These are phyloP conservation scores for Ctenodactylus gundi DNA, from an alignment of 2,113 vertebrate genomes.

Conservation along the genomic window DNA sequence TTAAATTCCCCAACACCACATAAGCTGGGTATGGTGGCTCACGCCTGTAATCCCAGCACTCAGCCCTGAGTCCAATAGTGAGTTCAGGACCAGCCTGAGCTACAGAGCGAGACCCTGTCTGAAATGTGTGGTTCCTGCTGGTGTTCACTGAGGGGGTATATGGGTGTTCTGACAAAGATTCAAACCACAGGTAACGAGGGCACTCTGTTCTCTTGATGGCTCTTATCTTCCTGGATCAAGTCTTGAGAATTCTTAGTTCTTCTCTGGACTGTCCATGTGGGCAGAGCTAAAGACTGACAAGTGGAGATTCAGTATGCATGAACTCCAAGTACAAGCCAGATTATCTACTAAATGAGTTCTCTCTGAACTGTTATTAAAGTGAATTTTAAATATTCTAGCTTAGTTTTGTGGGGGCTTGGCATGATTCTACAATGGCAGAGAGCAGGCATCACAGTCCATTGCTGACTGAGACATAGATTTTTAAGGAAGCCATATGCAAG, in stretches of 20 bases:
- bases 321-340: background rate
- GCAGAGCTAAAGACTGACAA: background rate
- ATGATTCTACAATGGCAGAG: background rate
- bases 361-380: background rate
- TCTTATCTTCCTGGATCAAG: background rate
- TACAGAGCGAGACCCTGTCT: too few species aligned
- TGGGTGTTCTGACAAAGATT: background rate
- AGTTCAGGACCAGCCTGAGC: too few species aligned
- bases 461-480: background rate
- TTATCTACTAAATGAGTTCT: background rate
- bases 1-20: too few species aligned
- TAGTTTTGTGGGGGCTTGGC: background rate
- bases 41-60: too few species aligned
- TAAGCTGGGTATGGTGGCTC: too few species aligned
- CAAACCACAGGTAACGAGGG: background rate
- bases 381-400: background rate
- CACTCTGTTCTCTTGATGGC: background rate
- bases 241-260: background rate
- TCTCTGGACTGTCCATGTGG: background rate
- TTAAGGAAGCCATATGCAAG: background rate
- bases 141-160: background rate
- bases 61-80: too few species aligned
- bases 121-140: background rate
- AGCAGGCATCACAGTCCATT: background rate
- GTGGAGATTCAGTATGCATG: background rate